Evolutionary conservation across 92 coral and sea anemone species (phyloP).

Genomic region (Porites lobata): DNA sequence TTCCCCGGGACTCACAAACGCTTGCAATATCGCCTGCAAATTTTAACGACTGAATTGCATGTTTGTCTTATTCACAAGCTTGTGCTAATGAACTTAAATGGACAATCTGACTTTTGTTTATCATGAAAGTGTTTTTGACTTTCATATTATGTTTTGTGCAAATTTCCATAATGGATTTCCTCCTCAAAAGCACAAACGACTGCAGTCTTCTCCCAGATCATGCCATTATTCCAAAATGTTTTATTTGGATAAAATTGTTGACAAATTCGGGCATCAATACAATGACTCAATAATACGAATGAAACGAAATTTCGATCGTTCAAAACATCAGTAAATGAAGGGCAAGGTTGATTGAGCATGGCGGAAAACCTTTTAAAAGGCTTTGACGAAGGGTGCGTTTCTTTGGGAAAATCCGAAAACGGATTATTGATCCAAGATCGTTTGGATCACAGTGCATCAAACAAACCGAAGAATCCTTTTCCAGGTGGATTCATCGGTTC

Average conservation of each 20-base stretch:
- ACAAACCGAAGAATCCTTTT: too few relatives aligned
- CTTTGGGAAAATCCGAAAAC: too few relatives aligned
- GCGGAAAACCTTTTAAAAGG: not conserved
- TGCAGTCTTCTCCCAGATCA: constrained; percentile 10
- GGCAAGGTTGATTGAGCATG: constrained; percentile 9
- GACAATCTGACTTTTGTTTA: not conserved
- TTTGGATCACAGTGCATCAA: too few relatives aligned
- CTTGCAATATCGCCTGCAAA: constrained; percentile 12
- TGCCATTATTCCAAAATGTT: constrained; percentile 5
- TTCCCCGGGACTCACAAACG: not conserved
- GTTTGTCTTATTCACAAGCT: not conserved
- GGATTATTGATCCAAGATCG: too few relatives aligned
- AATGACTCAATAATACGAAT: not conserved
- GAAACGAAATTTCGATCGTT: not conserved
- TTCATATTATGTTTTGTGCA: not conserved
- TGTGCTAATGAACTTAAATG: not conserved
- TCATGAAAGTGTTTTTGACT: not conserved
- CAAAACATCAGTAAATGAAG: not conserved
- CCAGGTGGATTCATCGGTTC: too few relatives aligned
- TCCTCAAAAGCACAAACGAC: constrained; percentile 11
- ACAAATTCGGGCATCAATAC: constrained; percentile 1
- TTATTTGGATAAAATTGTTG: constrained; percentile 5
- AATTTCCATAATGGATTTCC: not conserved
- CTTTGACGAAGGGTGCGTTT: not conserved
- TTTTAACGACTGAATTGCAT: constrained; percentile 1